These are phyloP conservation scores for Benitochromis conjunctus DNA, from an alignment of 2,113 vertebrate species.

Conservation along the genomic window DNA sequence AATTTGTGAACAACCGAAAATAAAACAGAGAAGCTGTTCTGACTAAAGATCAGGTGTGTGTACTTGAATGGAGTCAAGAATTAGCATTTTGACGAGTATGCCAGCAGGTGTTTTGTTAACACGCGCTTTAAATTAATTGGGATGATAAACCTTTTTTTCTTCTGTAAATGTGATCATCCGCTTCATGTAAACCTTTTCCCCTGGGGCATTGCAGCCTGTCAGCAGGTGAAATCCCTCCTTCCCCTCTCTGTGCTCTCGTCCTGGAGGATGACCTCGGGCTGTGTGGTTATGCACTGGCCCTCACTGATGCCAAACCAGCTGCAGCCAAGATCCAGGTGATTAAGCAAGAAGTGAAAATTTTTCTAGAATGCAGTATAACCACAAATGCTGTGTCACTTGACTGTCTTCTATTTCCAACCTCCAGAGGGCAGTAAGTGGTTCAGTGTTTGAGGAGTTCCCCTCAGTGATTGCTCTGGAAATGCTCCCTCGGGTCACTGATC, in stretches of 20 bases:
- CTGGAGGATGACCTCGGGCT: conserved; percentile 90
- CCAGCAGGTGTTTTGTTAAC: fast-evolving
- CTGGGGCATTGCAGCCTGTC: conserved; percentile 76
- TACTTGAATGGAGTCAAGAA: not conserved
- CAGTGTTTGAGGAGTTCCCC: conserved; percentile 85
- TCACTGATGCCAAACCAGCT: conserved; percentile 83
- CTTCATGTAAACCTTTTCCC: not conserved
- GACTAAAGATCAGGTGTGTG: too few species aligned
- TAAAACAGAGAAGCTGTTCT: too few species aligned
- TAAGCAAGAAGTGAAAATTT: conserved; percentile 16
- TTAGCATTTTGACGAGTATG: too few species aligned
- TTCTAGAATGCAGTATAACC: not conserved
- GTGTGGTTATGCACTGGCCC: conserved; percentile 90
- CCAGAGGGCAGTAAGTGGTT: conserved; percentile 59
- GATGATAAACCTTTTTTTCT: not conserved
- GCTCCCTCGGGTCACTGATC: conserved; percentile 88
- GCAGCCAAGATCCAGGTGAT: conserved; percentile 86
- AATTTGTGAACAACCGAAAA: too few species aligned
- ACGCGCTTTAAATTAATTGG: fast-evolving
- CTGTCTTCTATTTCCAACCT: not conserved
- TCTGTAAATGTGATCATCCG: not conserved
- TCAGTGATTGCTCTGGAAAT: conserved; percentile 88
- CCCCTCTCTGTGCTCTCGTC: conserved; percentile 85
- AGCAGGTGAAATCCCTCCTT: conserved; percentile 80
- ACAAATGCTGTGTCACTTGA: not conserved